Percentiles rank a stretch among this genome's conserved stretches.
Conservation (phyloP, 2,888 invertebrate genomes). For the Epistrophe eligans region DNA sequence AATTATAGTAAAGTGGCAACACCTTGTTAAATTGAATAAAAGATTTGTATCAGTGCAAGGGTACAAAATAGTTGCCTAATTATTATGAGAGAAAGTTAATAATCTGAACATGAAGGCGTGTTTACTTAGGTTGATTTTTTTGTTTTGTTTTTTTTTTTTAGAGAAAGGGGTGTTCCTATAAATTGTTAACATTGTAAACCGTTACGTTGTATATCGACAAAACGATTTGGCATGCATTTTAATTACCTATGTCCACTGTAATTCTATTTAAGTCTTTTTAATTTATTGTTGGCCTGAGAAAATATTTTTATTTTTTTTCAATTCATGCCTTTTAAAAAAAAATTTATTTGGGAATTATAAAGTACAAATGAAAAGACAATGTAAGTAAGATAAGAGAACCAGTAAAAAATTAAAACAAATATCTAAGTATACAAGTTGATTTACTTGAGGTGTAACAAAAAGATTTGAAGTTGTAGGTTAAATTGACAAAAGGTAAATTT, state of each 20-base stretch:
- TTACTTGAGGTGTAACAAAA: too few relatives aligned
- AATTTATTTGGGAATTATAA: too few relatives aligned
- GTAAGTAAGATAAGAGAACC: too few relatives aligned
- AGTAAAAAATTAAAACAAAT: too few relatives aligned
- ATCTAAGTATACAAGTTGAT: too few relatives aligned
- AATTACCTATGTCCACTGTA: neutral
- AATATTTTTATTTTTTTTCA: neutral
- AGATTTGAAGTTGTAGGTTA: too few relatives aligned
- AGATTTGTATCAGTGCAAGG: neutral
- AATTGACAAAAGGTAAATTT: too few relatives aligned
- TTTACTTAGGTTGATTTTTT: neutral
- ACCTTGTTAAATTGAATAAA: neutral
- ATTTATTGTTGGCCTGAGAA: neutral
- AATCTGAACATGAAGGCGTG: neutral
- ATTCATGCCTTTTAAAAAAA: too few relatives aligned
- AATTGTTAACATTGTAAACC: neutral
- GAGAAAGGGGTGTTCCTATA: neutral
- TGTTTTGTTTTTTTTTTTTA: too few relatives aligned
- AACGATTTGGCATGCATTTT: slow-evolving; percentile 4
- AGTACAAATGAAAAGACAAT: too few relatives aligned
- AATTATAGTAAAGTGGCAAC: neutral
- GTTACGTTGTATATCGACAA: neutral
- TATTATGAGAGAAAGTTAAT: slow-evolving; percentile 5
- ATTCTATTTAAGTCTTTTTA: neutral
- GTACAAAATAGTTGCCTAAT: neutral